Evolutionary conservation across 2,888 invertebrate genomes (phyloP), one percentile per base, ranked within the genome.

Genomic region (Anarsia innoxiella): DNA sequence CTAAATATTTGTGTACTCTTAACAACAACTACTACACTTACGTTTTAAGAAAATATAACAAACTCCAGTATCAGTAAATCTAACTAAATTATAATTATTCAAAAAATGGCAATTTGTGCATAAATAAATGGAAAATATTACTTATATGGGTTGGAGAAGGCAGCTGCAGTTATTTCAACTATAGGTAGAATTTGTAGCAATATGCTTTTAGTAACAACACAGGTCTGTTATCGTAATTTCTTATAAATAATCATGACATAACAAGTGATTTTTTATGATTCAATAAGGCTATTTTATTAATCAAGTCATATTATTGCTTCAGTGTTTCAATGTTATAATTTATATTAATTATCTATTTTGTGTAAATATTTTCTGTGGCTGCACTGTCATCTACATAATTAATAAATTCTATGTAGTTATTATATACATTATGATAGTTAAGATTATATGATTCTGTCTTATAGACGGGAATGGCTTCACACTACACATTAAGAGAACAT

Each of bases 1-100:
- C 53, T 53, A 49, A 48, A 46, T 36, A 49, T 49, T 46, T 44
- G 42, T 57, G 55, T 65, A 61, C 56, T 59, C 59, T 57, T 58
- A 61, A 55, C 49, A 59, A 58, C 48, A 55, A 51, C 47, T 52
- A 52, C 44, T 43, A 48, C 48, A 42, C 33, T 39, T 37, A 41
- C 38, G 42, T 34, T 29, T 14, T 29, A 44, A 45, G 42, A 48
- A 45, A 39, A 29, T 37, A 42, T 39, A 47, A 42, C 45, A 47
- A 44, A 37, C 23, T 12, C 26, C 9, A 42, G 19, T 8, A 5
- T 19, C 3, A 5, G 8, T 19, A 8, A 19, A 5, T 19, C 3
- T 19, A n/a, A n/a, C n/a, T n/a, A n/a, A n/a, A n/a, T n/a, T n/a
- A n/a, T n/a, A n/a, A n/a, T n/a, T n/a, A n/a, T n/a, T n/a, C n/a